These are phyloP conservation scores for Vulpes vulpes DNA, from an alignment of 2,113 vertebrate genomes.

Conservation along the genomic window DNA sequence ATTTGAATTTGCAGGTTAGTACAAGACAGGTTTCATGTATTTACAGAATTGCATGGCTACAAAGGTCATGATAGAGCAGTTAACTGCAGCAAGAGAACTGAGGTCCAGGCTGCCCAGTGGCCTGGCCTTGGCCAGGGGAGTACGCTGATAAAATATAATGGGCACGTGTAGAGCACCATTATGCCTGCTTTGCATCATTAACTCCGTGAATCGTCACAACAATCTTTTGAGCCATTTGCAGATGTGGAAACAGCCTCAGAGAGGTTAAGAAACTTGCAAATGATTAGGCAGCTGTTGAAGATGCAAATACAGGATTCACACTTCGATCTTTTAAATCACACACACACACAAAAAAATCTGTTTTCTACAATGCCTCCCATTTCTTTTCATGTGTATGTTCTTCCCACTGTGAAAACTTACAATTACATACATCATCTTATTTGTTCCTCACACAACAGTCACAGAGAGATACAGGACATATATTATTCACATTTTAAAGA, in stretches of 20 bases:
- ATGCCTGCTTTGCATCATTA: not conserved
- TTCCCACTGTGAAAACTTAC: not conserved
- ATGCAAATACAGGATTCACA: not conserved
- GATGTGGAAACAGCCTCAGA: not conserved
- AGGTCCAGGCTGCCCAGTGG: not conserved
- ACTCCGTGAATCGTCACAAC: not conserved
- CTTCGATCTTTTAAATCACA: not conserved
- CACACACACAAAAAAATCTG: not conserved
- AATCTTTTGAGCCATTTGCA: not conserved
- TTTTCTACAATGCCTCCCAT: not conserved
- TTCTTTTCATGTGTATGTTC: not conserved
- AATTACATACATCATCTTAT: not conserved
- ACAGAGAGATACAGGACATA: not conserved
- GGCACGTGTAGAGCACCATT: not conserved
- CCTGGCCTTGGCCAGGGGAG: fast-evolving
- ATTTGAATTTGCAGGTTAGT: not conserved
- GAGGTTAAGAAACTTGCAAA: not conserved
- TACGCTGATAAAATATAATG: not conserved
- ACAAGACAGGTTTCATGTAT: not conserved
- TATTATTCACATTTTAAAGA: not conserved
- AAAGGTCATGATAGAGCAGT: not conserved
- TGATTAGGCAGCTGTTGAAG: not conserved
- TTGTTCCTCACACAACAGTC: not conserved
- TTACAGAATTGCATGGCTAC: not conserved
- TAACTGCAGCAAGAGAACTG: not conserved